Evolutionary conservation across 2,113 vertebrate genomes (phyloP), one percentile per base, ranked within the genome.

Genomic region (Rhynchopsitta pachyrhyncha): DNA sequence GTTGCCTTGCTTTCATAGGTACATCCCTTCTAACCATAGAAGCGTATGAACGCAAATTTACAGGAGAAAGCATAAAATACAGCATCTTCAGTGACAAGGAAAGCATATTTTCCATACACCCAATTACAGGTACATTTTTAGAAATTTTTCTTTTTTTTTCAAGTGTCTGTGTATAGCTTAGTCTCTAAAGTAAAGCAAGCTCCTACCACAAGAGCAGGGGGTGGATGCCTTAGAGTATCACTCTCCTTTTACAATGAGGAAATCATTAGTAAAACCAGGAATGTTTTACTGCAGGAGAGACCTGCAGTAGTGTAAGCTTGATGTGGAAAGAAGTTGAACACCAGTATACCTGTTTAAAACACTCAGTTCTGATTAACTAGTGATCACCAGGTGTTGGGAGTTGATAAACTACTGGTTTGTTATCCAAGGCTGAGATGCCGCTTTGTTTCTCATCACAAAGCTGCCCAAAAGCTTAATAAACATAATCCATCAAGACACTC

Each of bases 71-170:
- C n/a, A 96, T 99, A 94, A 98, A 95, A 55, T 99, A 99, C 81
- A 98, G 96, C 63, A 95, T 99, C 95, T 98, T 99, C 73, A 98
- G 88, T 85, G 98, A 98, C 82, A 98, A 99, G 53, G 98, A 98
- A 96, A 96, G 98, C 78, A 55, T 98, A 70, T 99, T 99, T 96
- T 98, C 97, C 77, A 98, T 99, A 81, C 97, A 98, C 64, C 96
- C 97, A 62, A 77, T 97, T 70, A 98, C 98, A 95, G 99, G 99
- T 99, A 98, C 95, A 52, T 92, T 84, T 91, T 73, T 73, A 12
- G 37, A 50, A 33, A 23, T 68, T 4, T 22, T 1, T 37, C 24
- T 46, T 47, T 49, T 64, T 87, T 66, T 24, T 3, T 3, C 44
- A 46, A 25, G 4, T 59, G n/a, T 60, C 37, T 42, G 4, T 78